Evolutionary conservation across 2,888 invertebrate species (phyloP), one percentile per base, ranked within the genome.

Genomic region (Blera fallax): DNA sequence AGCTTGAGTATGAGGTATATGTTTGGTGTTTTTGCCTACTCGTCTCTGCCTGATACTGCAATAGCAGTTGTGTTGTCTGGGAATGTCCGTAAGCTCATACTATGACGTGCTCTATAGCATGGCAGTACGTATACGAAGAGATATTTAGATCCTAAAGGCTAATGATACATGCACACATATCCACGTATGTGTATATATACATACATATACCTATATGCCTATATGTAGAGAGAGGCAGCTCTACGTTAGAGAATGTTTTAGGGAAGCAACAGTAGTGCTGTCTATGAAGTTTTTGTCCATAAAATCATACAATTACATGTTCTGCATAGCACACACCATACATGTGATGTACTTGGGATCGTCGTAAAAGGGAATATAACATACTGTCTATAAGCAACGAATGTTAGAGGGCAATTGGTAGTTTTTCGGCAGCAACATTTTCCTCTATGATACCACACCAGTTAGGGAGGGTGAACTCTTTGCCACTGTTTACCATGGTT

Each of bases 271-370:
- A 64, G 40, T 29, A 64, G 29, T 52, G 56, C 70, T 48, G 14
- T 52, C 52, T 62, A 21, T 60, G 14, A 64, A 64, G 27, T 14
- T 52, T 56, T 52, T 62, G n/a, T 29, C 52, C 24, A 69, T 43
- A 60, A 52, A 69, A 60, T 77, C 29, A 60, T 52, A 60, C 65
- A 69, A 69, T 40, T 52, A 60, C 69, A 77, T 78, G 70, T 52
- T 62, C 37, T 45, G 78, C 78, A 70, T 62, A 37, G 70, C 43
- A 27, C 37, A 37, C 60, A 62, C 8, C 37, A 5, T 29, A 27
- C 27, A 27, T 29, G 40, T 48, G 54, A 78, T 62, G 32, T 65
- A 40, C 16, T 65, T 45, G 52, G 64, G 65, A n/a, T n/a, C n/a
- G n/a, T 58, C 58, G 48, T 58, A 73, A 40, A 65, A 48, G 27